Conservation (phyloP, 1,140 invertebrate genomes). For the Trichoplusia ni region DNA sequence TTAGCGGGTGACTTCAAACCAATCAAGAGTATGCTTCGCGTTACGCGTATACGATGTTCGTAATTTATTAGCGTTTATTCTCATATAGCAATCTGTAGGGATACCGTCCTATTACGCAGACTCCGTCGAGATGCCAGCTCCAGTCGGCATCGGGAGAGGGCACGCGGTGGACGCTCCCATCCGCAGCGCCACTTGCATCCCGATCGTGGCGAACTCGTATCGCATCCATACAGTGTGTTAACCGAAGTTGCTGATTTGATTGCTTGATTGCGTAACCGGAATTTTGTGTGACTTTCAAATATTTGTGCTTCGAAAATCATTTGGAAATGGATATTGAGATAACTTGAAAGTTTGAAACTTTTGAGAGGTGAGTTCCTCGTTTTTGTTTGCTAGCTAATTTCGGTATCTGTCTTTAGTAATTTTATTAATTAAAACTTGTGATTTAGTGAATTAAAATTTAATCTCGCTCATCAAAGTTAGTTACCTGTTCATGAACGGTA, state of each 20-base stretch:
- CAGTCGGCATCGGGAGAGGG: slow-evolving; percentile 71
- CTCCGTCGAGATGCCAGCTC: slow-evolving; percentile 75
- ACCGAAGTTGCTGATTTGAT: slow-evolving; percentile 42
- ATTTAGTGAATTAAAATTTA: slow-evolving; percentile 21
- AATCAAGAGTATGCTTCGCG: slow-evolving; percentile 74
- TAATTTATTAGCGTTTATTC: slow-evolving; percentile 81
- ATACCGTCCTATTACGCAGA: slow-evolving; percentile 79
- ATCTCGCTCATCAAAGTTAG: slow-evolving; percentile 17
- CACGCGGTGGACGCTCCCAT: slow-evolving; percentile 63
- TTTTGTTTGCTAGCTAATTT: slow-evolving; percentile 11
- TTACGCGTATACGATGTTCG: slow-evolving; percentile 73
- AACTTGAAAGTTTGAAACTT: slow-evolving; percentile 39
- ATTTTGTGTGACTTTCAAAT: slow-evolving; percentile 34
- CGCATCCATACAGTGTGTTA: slow-evolving; percentile 54
- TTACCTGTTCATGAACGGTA: slow-evolving; percentile 32
- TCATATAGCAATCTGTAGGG: slow-evolving; percentile 79
- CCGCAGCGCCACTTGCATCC: slow-evolving; percentile 37
- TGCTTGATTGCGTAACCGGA: slow-evolving; percentile 39
- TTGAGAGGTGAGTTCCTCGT: slow-evolving; percentile 37
- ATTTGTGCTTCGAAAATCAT: slow-evolving; percentile 13
- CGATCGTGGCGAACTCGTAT: slow-evolving; percentile 49
- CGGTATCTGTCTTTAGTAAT: too few relatives aligned
- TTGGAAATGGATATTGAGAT: slow-evolving; percentile 45
- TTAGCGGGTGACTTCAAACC: slow-evolving; percentile 77
- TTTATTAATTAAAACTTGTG: neutral